phyloP scores from a whole-genome alignment of 1,140 invertebrate genomes.

The Drosophila seguyi region DNA sequence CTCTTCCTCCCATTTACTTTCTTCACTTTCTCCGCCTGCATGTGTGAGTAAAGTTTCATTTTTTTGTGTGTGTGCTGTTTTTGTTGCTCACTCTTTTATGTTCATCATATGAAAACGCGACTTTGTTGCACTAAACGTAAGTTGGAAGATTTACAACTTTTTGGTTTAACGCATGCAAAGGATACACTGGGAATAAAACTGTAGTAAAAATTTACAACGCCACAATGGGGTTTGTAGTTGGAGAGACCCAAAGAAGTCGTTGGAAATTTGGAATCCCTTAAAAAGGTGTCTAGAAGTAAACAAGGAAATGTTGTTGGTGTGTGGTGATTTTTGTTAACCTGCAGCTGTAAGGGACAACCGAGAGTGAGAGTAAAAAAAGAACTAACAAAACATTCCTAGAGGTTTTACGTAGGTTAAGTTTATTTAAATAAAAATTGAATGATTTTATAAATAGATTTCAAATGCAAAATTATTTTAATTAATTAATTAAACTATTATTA shows the following conservation, averaged over 20 bases:
- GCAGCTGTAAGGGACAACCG: not conserved
- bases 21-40: slow-evolving; percentile 30
- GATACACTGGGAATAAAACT: slow-evolving; percentile 6
- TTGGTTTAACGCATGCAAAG: slow-evolving; percentile 59
- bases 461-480: too few species aligned
- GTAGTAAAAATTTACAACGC: not conserved
- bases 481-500: not conserved
- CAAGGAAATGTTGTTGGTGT: not conserved
- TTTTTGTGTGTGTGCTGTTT: slow-evolving; percentile 1
- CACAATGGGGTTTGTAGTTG: not conserved
- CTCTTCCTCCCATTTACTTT: slow-evolving; percentile 8
- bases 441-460: too few species aligned
- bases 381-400: too few species aligned
- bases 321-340: not conserved
- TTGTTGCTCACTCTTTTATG: slow-evolving; percentile 65
- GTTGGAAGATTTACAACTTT: slow-evolving; percentile 77
- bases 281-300: not conserved
- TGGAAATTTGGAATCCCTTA: not conserved
- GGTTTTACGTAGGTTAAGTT: too few species aligned
- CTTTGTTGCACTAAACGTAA: slow-evolving; percentile 80
- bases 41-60: slow-evolving; percentile 27
- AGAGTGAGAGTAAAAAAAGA: not conserved
- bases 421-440: too few species aligned
- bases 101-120: slow-evolving; percentile 71
- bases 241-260: too few species aligned